Evolutionary conservation across 2,888 invertebrate species (phyloP), one percentile per base, ranked within the genome.

Genomic region (Melanostoma scalare): DNA sequence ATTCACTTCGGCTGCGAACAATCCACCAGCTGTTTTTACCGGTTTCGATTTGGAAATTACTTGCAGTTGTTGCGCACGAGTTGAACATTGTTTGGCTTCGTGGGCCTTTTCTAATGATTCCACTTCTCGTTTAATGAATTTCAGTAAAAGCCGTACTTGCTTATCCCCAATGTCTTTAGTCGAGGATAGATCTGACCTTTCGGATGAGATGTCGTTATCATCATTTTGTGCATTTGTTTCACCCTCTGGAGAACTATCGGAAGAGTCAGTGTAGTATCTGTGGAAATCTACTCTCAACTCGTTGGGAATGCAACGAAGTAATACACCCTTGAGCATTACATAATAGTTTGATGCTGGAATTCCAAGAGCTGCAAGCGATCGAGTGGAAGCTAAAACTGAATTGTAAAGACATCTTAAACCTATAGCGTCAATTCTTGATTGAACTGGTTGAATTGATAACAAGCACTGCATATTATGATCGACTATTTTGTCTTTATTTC

Each of bases 381-480:
- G 42, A 46, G 56, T 74, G 38, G 58, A 67, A 33, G 68, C 35
- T 60, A 61, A 9, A 33, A 74, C 68, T 4, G 63, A 69, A 42
- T 69, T 68, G 8, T 77, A 71, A 2, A 73, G 60, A 6, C 44
- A 42, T 60, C 68, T 44, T 46, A 67, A 35, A 6, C 72, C 78
- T 33, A 38, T 50, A 30, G 40, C 48, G 9, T 79, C 61, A 33
- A 6, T 30, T 33, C 31, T 67, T 31, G 53, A 60, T 50, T 31
- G 53, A 33, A 78, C 53, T 10, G 65, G 53, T 40, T 55, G 63
- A 55, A 77, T 63, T 9, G 69, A 68, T 9, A 69, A 44, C 10
- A 76, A 44, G 4, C 61, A 38, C 33, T 76, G 76, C 69, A 76
- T 76, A 5, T 31, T 71, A 31, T 61, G 61, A 46, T 69, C 61